Conservation (phyloP, 2,888 invertebrate genomes). For the Melieria crassipennis region DNA sequence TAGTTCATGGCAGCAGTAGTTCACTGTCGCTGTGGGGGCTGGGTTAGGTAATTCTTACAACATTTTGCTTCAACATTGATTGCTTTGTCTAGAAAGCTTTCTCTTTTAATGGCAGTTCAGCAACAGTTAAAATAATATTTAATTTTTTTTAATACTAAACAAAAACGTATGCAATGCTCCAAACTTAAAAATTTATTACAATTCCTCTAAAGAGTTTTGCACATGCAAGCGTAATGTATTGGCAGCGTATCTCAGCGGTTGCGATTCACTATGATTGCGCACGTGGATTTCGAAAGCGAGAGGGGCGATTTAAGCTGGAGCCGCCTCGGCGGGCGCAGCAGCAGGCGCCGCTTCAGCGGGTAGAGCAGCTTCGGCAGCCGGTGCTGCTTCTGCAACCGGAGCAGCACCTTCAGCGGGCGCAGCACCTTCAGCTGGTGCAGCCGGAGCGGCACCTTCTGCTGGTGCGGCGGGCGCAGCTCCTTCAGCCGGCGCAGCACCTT, state of each 20-base stretch:
- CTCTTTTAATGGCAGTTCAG: neutral
- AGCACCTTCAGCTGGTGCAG: constrained; percentile 43
- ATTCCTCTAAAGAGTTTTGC: constrained; percentile 15
- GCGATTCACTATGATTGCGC: constrained; percentile 30
- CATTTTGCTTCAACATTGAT: neutral
- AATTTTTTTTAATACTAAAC: constrained; percentile 24
- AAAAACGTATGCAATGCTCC: constrained; percentile 21
- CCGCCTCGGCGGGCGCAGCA: constrained; percentile 46
- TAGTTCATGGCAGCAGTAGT: constrained; percentile 30
- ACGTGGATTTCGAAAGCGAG: constrained; percentile 11
- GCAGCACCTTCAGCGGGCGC: constrained; percentile 47
- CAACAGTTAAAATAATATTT: neutral
- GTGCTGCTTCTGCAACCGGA: constrained; percentile 44
- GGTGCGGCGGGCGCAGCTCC: constrained; percentile 48
- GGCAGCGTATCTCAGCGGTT: constrained; percentile 35
- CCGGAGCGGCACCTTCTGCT: constrained; percentile 47
- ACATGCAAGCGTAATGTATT: constrained; percentile 38
- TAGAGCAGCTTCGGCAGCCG: constrained; percentile 34
- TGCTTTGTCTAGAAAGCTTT: constrained; percentile 15
- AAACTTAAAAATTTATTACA: constrained; percentile 22
- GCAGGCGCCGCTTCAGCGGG: constrained; percentile 34
- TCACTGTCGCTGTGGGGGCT: constrained; percentile 8
- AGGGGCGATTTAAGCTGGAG: constrained; percentile 48
- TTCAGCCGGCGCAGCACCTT: constrained; percentile 55
- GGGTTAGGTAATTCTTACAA: constrained; percentile 5